Percentiles rank a stretch among this genome's conserved stretches.
phyloP scores from a whole-genome alignment of 1,140 invertebrate genomes.

The Dysdera silvatica region DNA sequence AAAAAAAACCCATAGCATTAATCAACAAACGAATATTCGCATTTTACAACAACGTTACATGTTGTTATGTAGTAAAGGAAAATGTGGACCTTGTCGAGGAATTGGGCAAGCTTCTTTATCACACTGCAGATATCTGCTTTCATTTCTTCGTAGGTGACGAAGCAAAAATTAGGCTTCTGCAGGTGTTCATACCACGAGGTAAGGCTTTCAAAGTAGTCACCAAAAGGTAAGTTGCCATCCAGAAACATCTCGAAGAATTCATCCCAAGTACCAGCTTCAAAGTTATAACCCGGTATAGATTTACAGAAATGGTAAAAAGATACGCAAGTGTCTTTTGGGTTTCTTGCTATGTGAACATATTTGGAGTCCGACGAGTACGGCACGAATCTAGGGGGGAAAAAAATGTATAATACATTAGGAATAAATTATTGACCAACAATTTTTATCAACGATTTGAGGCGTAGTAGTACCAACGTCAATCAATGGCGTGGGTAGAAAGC shows the following conservation, averaged over 20 bases:
- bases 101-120: not conserved
- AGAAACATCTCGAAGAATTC: conserved; percentile 18
- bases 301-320: conserved; percentile 65
- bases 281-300: not conserved
- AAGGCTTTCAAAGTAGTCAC: conserved; percentile 15
- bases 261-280: not conserved
- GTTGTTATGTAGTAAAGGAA: no score
- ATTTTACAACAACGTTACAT: no score
- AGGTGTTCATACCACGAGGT: conserved; percentile 9
- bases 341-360: conserved; percentile 65
- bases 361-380: conserved; percentile 47
- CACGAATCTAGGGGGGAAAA: conserved; percentile 63
- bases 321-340: conserved; percentile 76
- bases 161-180: conserved; percentile 16
- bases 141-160: conserved; percentile 27
- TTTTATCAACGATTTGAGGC: no score
- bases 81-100: no score
- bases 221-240: conserved; percentile 6
- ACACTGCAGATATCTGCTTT: not conserved
- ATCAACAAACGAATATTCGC: no score
- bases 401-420: no score
- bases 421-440: no score
- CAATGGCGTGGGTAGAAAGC: no score
- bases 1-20: not conserved
- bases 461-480: no score